phyloP scores from a whole-genome alignment of 2,888 invertebrate species.

The Stratiomys singularior region DNA sequence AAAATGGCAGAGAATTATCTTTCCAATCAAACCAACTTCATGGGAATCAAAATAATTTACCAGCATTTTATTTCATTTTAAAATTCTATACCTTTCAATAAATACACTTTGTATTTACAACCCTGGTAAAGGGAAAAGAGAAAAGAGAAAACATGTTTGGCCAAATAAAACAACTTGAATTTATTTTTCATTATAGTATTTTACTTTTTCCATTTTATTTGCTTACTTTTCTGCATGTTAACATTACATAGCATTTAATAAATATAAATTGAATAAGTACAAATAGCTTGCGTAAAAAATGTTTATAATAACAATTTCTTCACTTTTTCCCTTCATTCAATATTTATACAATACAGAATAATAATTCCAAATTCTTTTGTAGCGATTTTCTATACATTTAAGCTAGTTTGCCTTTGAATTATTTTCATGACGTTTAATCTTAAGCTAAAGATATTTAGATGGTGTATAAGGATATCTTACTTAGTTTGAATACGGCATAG shows the following conservation, averaged over 20 bases:
- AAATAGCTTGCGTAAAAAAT: constrained; percentile 40
- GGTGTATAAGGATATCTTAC: too few species aligned
- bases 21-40: too few species aligned
- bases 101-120: too few species aligned
- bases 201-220: constrained; percentile 10
- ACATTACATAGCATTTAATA: constrained; percentile 30
- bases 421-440: background rate
- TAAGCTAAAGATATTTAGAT: background rate
- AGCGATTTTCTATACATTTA: constrained; percentile 6
- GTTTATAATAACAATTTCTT: constrained; percentile 37
- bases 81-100: too few species aligned
- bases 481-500: too few species aligned
- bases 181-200: background rate
- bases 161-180: background rate
- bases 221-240: constrained; percentile 18
- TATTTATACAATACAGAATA: constrained; percentile 5
- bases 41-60: too few species aligned
- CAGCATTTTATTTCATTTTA: too few species aligned
- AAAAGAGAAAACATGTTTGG: too few species aligned
- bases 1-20: too few species aligned
- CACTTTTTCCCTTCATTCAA: background rate
- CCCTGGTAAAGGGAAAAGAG: too few species aligned
- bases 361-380: background rate
- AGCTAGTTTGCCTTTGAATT: constrained; percentile 7
- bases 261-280: constrained; percentile 28